Base-by-base conservation (phyloP, 2,797 vertebrate genomes). In the Amniataba percoides region DNA sequence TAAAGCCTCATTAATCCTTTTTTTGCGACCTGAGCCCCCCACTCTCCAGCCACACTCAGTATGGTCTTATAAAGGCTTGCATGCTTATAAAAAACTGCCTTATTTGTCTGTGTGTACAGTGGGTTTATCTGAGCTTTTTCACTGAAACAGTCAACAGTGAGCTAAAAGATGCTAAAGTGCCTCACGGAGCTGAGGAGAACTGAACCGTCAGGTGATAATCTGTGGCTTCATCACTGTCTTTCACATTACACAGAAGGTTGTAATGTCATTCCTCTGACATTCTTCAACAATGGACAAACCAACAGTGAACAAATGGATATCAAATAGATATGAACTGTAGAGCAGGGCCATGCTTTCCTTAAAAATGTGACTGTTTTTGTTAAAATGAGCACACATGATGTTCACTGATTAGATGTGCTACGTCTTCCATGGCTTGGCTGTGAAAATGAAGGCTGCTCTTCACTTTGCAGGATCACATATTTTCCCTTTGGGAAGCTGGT, bases 391-490 rank as follows among this genome's bases (percentile, higher is more conserved):
- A 46, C 11, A 31, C 19, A 18, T 21, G 14, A 59, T 52, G 43
- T 51, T 60, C 40, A 55, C 15, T n/a, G 42, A 43, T 15, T 48
- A 13, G 7, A 53, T 69, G 51, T 40, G 62, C 55, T 43, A n/a
- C 43, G 27, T 74, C 23, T 39, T 40, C 0, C 4, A 13, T 5
- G n/a, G 19, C 23, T 36, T 25, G 58, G 9, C 4, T 25, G 14
- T 7, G 14, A n/a, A 71, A 68, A 36, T 71, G 6, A 52, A 57
- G 51, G 4, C 36, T 49, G n/a, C 13, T 43, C 18, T 13, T 71
- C n/a, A 66, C 56, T 51, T 65, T 69, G 53, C 21, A 15, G 27
- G 14, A 57, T 40, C 25, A 62, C 16, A 62, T 12, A 60, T 15
- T 18, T 43, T 3, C 19, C 23, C 19, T 53, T 15, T 48, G 49